These are phyloP conservation scores for Callocephalon fimbriatum DNA, from an alignment of 2,113 vertebrate species.

Conservation along the genomic window DNA sequence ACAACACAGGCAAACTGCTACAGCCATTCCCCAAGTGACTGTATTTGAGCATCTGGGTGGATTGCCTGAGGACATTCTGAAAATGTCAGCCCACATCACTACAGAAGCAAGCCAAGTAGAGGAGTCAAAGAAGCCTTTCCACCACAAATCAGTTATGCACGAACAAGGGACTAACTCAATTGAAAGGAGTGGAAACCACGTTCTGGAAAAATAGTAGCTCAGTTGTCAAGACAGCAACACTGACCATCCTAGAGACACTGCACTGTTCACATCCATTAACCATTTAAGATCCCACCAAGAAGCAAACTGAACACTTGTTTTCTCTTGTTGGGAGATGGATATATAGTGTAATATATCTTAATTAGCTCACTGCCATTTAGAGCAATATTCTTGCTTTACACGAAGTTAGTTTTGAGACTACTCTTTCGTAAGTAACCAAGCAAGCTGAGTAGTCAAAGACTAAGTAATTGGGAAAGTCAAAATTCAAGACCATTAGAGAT, in stretches of 20 bases:
- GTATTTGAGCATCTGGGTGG: fast-evolving
- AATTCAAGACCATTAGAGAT: neutral
- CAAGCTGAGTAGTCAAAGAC: neutral
- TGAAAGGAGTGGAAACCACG: neutral
- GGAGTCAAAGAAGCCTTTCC: neutral
- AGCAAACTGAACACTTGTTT: neutral
- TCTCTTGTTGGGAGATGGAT: neutral
- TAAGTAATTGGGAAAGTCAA: neutral
- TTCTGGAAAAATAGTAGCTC: neutral
- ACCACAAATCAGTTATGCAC: neutral
- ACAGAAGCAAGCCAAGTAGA: neutral
- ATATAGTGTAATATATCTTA: neutral
- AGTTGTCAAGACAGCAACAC: neutral
- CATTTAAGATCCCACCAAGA: neutral
- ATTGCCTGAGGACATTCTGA: neutral
- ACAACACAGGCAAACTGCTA: neutral
- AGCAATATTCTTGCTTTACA: neutral
- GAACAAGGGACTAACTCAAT: neutral
- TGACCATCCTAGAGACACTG: neutral
- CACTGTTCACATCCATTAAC: neutral
- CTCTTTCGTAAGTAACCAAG: neutral
- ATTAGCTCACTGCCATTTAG: neutral
- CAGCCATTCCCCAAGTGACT: fast-evolving
- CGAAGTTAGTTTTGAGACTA: neutral
- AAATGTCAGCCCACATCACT: fast-evolving